phyloP scores from a whole-genome alignment of 2,888 invertebrate species.

The Rutpela maculata region DNA sequence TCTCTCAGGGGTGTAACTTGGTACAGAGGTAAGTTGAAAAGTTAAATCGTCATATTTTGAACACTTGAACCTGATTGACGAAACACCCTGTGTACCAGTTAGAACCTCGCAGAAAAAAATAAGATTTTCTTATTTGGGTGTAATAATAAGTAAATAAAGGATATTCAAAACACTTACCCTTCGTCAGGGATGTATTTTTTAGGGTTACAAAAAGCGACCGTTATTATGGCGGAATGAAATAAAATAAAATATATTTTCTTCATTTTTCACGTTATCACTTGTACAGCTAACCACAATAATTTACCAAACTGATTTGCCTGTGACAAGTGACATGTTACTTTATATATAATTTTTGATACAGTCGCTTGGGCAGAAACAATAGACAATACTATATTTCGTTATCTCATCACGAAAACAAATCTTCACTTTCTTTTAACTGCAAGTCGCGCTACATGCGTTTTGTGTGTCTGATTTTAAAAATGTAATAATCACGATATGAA shows the following conservation, averaged over 20 bases:
- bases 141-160: neutral
- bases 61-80: too few species aligned
- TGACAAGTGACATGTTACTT: conserved; percentile 45
- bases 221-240: conserved; percentile 15
- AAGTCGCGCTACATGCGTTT: conserved; percentile 24
- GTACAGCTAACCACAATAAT: conserved; percentile 2
- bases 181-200: conserved; percentile 68
- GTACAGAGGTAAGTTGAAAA: too few species aligned
- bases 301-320: conserved; percentile 17
- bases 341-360: conserved; percentile 69
- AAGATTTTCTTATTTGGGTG: too few species aligned
- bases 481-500: conserved; percentile 19
- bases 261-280: conserved; percentile 26
- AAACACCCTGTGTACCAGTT: too few species aligned
- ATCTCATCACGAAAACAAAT: conserved; percentile 44
- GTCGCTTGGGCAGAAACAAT: conserved; percentile 65
- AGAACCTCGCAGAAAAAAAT: too few species aligned
- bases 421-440: conserved; percentile 62
- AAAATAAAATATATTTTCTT: conserved; percentile 38
- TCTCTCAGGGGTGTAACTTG: too few species aligned
- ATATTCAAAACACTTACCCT: conserved; percentile 60
- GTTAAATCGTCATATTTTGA: too few species aligned
- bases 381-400: conserved; percentile 67
- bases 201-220: conserved; percentile 59
- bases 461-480: neutral